Evolutionary conservation across 2,888 invertebrate species (phyloP), one percentile per base, ranked within the genome.

Genomic region (Maniola hyperantus): DNA sequence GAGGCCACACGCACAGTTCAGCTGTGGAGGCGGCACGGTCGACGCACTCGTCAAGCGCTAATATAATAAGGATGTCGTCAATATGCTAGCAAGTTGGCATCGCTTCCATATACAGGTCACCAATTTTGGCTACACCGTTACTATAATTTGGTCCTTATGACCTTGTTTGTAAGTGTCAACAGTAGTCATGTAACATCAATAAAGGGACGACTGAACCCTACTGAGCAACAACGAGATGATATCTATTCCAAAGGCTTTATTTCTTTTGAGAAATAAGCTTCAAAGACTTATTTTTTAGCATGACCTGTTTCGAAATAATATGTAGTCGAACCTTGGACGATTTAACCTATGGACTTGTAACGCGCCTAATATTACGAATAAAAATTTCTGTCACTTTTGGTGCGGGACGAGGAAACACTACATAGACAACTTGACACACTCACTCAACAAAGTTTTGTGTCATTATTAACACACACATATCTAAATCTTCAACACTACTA

Each of bases 51-150:
- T 82, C 82, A 80, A 83, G 82, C 82, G 83, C 83, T 84, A 89
- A 89, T 91, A 89, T 87, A 91, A 91, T 89, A 91, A 90, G 91
- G 91, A 91, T 91, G 91, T 88, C 91, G 91, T 91, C 91, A 91
- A 91, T 89, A 83, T 82, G 82, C 90, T 91, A 90, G 91, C 91
- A 83, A 82, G 82, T 91, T 91, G 91, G 91, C 91, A 89, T 83
- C 88, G 82, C 74, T 77, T 69, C 83, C 65, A 82, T 84, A 76
- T 81, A 80, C 82, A 85, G 86, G 87, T 89, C 89, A 88, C 87
- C 87, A 86, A 85, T 77, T 78, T 55, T 55, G 63, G 63, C 55
- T 55, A 54, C 54, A 46, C 58, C 62, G 60, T 57, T 54, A 65
- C 65, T 68, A 66, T 66, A 36, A 66, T 62, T 66, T 70, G 69